These are phyloP conservation scores for Mormyrops attenuatus DNA, from an alignment of 2,797 vertebrate species.

Conservation along the genomic window DNA sequence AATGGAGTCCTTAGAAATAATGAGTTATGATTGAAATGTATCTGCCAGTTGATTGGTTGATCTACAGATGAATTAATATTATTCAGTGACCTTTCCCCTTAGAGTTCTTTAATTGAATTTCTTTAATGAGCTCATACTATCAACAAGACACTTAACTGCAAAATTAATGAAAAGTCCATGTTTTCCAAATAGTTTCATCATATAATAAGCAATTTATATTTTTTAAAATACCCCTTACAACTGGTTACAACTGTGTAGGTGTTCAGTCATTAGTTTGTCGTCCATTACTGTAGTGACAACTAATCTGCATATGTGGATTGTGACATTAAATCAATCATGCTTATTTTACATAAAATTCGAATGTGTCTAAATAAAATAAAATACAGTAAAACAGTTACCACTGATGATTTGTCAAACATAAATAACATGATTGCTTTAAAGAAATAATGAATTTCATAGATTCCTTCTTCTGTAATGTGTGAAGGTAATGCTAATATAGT, in stretches of 20 bases:
- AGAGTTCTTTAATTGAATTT: not conserved
- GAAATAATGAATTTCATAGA: not conserved
- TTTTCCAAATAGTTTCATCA: not conserved
- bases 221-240: not conserved
- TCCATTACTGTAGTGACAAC: not conserved
- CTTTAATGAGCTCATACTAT: not conserved
- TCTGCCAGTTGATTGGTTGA: not conserved
- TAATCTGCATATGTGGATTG: not conserved
- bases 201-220: not conserved
- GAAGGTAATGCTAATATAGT: not conserved
- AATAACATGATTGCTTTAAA: not conserved
- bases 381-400: not conserved
- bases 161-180: not conserved
- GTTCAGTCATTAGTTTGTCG: not conserved
- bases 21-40: not conserved
- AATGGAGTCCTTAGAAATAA: not conserved
- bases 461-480: not conserved
- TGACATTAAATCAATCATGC: not conserved
- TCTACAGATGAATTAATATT: not conserved
- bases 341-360: not conserved
- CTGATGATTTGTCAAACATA: not conserved
- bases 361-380: not conserved
- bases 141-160: not conserved
- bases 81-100: not conserved
- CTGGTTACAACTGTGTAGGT: not conserved